phyloP scores from a whole-genome alignment of 1,140 invertebrate genomes.

The Diorhabda sublineata region DNA sequence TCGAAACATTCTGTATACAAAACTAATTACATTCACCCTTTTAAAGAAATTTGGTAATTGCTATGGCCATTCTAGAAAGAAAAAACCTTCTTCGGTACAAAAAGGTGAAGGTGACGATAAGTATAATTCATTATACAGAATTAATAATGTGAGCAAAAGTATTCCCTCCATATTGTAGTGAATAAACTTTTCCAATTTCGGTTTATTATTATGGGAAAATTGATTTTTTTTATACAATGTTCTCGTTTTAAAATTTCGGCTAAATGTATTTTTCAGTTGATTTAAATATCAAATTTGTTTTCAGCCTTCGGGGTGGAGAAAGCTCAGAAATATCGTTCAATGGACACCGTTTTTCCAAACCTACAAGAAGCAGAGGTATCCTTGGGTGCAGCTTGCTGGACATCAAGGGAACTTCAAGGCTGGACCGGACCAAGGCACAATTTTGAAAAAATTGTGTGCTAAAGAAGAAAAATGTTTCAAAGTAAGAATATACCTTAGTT shows the following conservation, averaged over 20 bases:
- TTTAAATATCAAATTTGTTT: constrained; percentile 44
- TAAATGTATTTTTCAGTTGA: too few relatives aligned
- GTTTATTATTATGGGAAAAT: too few relatives aligned
- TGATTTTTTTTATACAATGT: not conserved
- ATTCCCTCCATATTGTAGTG: too few relatives aligned
- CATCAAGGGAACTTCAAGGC: constrained; percentile 94
- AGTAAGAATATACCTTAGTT: constrained; percentile 41
- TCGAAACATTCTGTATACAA: too few relatives aligned
- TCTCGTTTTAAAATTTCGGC: not conserved
- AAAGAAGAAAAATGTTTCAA: constrained; percentile 85
- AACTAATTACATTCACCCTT: too few relatives aligned
- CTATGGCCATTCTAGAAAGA: too few relatives aligned
- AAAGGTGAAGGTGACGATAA: too few relatives aligned
- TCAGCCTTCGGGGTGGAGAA: constrained; percentile 89
- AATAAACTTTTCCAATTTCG: too few relatives aligned
- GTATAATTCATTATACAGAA: too few relatives aligned
- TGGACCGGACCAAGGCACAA: constrained; percentile 86
- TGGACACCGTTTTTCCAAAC: constrained; percentile 96
- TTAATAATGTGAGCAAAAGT: too few relatives aligned
- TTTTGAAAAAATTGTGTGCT: constrained; percentile 86
- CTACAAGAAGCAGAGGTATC: constrained; percentile 91
- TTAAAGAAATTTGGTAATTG: too few relatives aligned
- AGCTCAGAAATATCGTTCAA: constrained; percentile 87
- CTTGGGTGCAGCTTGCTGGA: constrained; percentile 92
- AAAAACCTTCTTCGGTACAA: too few relatives aligned